Evolutionary conservation across 2,888 invertebrate species (phyloP), one percentile per base, ranked within the genome.

Genomic region (Drosophila rubida): DNA sequence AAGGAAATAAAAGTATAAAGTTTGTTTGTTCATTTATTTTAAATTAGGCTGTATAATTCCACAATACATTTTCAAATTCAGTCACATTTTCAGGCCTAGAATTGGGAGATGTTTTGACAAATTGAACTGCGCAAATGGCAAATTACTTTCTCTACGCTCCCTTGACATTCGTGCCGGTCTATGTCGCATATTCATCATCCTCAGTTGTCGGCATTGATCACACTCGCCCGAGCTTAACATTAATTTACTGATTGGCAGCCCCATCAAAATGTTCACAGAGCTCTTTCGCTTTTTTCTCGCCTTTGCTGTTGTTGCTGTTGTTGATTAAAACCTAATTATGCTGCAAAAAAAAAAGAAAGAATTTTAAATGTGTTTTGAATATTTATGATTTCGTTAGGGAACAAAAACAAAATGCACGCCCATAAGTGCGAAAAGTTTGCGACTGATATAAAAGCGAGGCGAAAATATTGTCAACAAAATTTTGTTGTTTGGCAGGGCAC

Each of bases 291-390:
- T 46, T 76, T 16, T 39, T 45, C 19, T 19, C 2, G 19, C 19
- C 3, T 1, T 19, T 19, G 19, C 3, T 19, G 19, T 19, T 19
- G 19, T 19, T 19, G 19, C 3, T 19, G 19, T 19, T 78, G 64
- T 78, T 83, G 87, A 84, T 87, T 83, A 80, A 87, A 84, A 84
- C 87, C 81, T 84, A 88, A 84, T 84, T 84, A 84, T 54, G 73
- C 45, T 57, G 74, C 61, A 11, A 19, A 19, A 32, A 37, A 55
- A 45, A 50, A 66, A 62, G 65, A 72, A 49, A 35, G 73, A 84
- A 84, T 87, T 87, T 88, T 78, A 68, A 88, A 88, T 84, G 88
- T 80, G 88, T 78, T 88, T 84, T 88, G 84, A 87, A 84, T 84
- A 84, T 84, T 84, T 88, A 84, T 88, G 81, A 68, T 71, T 69